A percentile compares a stretch with the other conserved stretches of the same genome.
These are phyloP conservation scores for Lepidocyrtoides sp. DNA, from an alignment of 2,888 invertebrate genomes.

Conservation along the genomic window DNA sequence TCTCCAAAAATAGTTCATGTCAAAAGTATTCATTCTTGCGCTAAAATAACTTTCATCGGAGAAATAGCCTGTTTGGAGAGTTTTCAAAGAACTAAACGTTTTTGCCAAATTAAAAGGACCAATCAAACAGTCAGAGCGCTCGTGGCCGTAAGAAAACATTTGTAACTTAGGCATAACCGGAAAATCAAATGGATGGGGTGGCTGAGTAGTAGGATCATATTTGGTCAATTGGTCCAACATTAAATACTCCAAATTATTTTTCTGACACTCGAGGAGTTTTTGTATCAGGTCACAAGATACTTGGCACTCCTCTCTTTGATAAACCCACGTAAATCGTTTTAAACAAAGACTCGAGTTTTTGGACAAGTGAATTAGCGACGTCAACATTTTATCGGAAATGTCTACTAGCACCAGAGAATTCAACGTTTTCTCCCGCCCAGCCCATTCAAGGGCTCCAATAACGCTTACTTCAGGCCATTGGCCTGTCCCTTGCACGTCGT, in stretches of 20 bases:
- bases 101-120: constrained; percentile 40
- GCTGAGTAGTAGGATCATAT: not conserved
- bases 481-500: constrained; percentile 56
- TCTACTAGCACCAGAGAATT: constrained; percentile 59
- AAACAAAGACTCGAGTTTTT: constrained; percentile 9
- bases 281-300: constrained; percentile 32
- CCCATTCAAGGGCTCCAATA: constrained; percentile 64
- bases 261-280: constrained; percentile 50
- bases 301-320: constrained; percentile 54
- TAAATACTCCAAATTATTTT: constrained; percentile 31
- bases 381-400: constrained; percentile 63
- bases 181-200: constrained; percentile 53
- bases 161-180: constrained; percentile 42
- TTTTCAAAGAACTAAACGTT: constrained; percentile 38
- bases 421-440: constrained; percentile 56
- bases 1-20: constrained; percentile 60
- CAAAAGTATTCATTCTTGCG: constrained; percentile 68
- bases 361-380: constrained; percentile 43
- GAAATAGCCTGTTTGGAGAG: constrained; percentile 63
- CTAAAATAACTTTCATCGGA: constrained; percentile 67
- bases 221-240: constrained; percentile 64
- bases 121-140: not conserved
- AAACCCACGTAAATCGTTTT: constrained; percentile 57
- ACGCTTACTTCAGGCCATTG: constrained; percentile 64
- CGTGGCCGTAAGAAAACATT: constrained; percentile 63